Conservation (phyloP, 1,140 invertebrate genomes). For the Anagrus nilaparvatae region DNA sequence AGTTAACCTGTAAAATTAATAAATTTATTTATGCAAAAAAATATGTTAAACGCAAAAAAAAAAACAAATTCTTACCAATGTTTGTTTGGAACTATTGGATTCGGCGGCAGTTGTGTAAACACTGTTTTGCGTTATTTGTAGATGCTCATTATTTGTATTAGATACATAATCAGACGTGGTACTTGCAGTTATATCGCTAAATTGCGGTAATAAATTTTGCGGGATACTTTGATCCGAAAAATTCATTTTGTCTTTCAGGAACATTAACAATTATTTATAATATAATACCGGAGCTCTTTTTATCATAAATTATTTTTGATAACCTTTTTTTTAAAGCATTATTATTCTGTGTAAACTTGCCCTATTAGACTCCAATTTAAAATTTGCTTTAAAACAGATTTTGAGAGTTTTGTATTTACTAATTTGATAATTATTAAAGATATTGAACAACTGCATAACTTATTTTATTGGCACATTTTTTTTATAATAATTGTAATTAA, state of each 20-base stretch:
- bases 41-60: background rate
- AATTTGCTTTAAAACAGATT: too few relatives aligned
- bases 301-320: too few relatives aligned
- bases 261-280: too few relatives aligned
- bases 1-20: slow-evolving; percentile 25
- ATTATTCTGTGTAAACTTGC: too few relatives aligned
- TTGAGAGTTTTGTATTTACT: too few relatives aligned
- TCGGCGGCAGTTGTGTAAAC: slow-evolving; percentile 29
- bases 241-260: slow-evolving; percentile 34
- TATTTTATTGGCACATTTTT: too few relatives aligned
- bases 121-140: slow-evolving; percentile 21
- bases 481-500: too few relatives aligned
- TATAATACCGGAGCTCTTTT: too few relatives aligned
- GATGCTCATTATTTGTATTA: slow-evolving; percentile 18
- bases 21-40: background rate
- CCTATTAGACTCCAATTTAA: too few relatives aligned
- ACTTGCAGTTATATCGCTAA: slow-evolving; percentile 31
- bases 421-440: too few relatives aligned
- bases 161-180: slow-evolving; percentile 22
- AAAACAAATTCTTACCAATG: slow-evolving; percentile 22
- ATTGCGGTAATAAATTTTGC: slow-evolving; percentile 32
- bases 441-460: too few relatives aligned
- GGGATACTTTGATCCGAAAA: slow-evolving; percentile 26
- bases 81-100: slow-evolving; percentile 27
- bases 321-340: too few relatives aligned